phyloP scores from a whole-genome alignment of 2,888 invertebrate species.

The Drosophila tanythrix region DNA sequence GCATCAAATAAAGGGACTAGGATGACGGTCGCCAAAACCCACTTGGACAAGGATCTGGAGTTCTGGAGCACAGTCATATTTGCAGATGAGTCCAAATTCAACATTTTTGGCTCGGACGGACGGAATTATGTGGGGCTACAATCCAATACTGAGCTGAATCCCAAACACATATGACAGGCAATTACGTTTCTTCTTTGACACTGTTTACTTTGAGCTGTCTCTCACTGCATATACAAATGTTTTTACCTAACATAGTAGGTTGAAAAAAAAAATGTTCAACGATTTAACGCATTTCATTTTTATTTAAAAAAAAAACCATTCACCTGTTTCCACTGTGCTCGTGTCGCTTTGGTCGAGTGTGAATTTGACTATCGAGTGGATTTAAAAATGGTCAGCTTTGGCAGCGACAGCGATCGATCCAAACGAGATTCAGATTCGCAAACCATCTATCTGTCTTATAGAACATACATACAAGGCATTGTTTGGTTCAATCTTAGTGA shows the following conservation, averaged over 20 bases:
- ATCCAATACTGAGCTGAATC: no score
- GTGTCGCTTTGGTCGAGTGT: slow-evolving; percentile 36
- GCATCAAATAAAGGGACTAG: no score
- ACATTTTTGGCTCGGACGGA: no score
- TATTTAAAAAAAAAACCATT: background rate
- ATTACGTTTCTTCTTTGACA: no score
- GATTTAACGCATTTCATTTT: background rate
- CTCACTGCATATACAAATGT: background rate
- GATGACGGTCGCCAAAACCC: no score
- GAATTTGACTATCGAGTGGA: slow-evolving; percentile 47
- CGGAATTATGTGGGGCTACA: no score
- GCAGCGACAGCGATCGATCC: slow-evolving; percentile 33
- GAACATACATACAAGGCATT: slow-evolving; percentile 43
- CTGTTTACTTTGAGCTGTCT: no score
- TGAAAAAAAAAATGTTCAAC: background rate
- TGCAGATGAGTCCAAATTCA: no score
- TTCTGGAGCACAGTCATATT: no score
- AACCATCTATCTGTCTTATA: slow-evolving; percentile 20
- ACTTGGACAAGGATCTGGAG: no score
- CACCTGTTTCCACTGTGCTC: slow-evolving; percentile 14
- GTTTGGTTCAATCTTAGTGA: slow-evolving; percentile 43
- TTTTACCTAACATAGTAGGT: background rate
- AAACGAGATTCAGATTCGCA: slow-evolving; percentile 21
- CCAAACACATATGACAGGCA: no score
- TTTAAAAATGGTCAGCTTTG: slow-evolving; percentile 73